These are phyloP conservation scores for Buphagus erythrorhynchus DNA, from an alignment of 2,797 vertebrate genomes.

Conservation along the genomic window DNA sequence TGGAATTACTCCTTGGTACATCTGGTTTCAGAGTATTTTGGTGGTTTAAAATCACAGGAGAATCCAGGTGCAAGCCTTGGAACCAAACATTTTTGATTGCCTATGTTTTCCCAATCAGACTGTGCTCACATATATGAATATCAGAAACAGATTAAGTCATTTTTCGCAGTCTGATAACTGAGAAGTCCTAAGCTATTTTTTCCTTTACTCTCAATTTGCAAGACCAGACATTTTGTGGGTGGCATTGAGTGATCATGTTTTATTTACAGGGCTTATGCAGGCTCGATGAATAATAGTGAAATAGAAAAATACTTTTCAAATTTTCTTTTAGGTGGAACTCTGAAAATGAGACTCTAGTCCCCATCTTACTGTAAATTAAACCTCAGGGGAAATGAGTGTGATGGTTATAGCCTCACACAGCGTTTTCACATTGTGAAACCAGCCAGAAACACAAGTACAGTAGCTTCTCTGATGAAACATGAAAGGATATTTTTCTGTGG, in stretches of 20 bases:
- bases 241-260: background rate
- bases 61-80: background rate
- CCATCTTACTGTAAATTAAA: background rate
- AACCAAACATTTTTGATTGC: background rate
- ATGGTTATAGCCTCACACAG: background rate
- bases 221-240: conserved; percentile 20
- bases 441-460: background rate
- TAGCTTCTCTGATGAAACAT: background rate
- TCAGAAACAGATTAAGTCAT: background rate
- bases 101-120: background rate
- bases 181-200: background rate
- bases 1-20: background rate
- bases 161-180: background rate
- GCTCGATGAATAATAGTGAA: conserved; percentile 52
- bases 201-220: background rate
- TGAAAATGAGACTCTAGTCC: conserved; percentile 12
- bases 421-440: background rate
- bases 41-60: background rate
- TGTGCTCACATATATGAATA: background rate
- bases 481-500: background rate
- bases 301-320: background rate
- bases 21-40: background rate
- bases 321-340: background rate
- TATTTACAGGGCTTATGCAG: background rate
- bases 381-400: conserved; percentile 14